Evolutionary conservation across 2,113 vertebrate genomes (phyloP).

Genomic region (Callaeas wilsoni): DNA sequence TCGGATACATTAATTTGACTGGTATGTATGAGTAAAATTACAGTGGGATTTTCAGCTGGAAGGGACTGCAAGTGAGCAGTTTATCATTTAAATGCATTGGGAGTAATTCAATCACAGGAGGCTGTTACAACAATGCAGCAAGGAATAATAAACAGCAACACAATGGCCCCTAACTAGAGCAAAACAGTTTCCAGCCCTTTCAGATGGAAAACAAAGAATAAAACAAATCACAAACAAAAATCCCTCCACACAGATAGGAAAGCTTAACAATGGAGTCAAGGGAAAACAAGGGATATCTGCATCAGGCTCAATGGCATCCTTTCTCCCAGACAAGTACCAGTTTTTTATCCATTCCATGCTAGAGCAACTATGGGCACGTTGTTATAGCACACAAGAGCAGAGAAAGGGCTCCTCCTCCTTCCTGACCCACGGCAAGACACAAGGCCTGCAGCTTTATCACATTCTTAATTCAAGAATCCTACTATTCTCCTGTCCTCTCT

Average conservation of each 20-base stretch:
- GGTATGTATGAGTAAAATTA: neutral
- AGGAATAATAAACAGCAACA: neutral
- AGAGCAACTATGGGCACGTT: neutral
- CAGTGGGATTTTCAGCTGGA: neutral
- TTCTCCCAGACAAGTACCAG: neutral
- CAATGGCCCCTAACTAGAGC: neutral
- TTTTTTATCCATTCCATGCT: neutral
- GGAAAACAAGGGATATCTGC: neutral
- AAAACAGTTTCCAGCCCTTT: neutral
- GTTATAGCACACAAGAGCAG: neutral
- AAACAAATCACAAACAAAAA: neutral
- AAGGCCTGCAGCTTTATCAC: neutral
- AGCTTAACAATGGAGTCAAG: neutral
- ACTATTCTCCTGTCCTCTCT: neutral
- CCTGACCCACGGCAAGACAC: neutral
- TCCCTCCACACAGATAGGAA: neutral
- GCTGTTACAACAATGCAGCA: neutral
- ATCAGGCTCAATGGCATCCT: neutral
- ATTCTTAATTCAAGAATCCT: neutral
- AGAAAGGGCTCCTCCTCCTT: neutral
- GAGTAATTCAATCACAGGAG: neutral
- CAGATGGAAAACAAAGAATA: neutral
- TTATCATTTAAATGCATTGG: neutral
- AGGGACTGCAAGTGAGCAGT: neutral
- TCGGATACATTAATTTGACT: neutral